Evolutionary conservation across 1,140 invertebrate species (phyloP), one percentile per base, ranked within the genome.

Genomic region (Drosophila yakuba): DNA sequence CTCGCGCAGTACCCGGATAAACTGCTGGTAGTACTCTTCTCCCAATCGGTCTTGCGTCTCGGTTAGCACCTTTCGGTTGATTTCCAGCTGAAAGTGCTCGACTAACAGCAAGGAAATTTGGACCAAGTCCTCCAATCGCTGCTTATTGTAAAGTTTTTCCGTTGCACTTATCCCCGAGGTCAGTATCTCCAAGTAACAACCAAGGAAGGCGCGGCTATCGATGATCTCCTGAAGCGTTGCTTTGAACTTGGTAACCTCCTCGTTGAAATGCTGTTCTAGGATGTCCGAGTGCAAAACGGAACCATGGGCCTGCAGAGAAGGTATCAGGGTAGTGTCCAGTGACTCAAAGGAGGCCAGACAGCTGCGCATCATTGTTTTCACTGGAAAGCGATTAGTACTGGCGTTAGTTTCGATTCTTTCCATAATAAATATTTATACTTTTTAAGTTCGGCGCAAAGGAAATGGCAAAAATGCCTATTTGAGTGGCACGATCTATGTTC

Each of bases 331-430:
- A 12, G 91, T 80, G 45, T 92, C 91, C 36, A 92, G 50, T 32
- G 90, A 92, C 50, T 92, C 91, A 66, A 92, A 90, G 1, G 91
- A 92, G 2, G 91, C 91, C 17, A 92, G 50, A 57, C 83, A 91
- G 45, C 91, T 92, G 25, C 91, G 80, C 4, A 92, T 78, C 8
- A 69, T 66, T 1, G 91, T 92, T 60, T 90, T 92, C n/a, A 83
- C 91, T 92, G 14, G 36, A 7, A n/a, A 1, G 0, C 48, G 17
- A 35, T 35, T 0, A 1, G 50, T 11, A 28, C 20, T 10, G 10
- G 2, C 51, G 1, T 28, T 50, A 23, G 41, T n/a, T 11, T 2
- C 8, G 2, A 2, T 32, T 15, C 1, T 12, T 12, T 28, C 8
- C 5, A 47, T n/a, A 41, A 38, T 14, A 4, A 38, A 36, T 3